phyloP scores from a whole-genome alignment of 2,888 invertebrate genomes.

The Limnephilus rhombicus region DNA sequence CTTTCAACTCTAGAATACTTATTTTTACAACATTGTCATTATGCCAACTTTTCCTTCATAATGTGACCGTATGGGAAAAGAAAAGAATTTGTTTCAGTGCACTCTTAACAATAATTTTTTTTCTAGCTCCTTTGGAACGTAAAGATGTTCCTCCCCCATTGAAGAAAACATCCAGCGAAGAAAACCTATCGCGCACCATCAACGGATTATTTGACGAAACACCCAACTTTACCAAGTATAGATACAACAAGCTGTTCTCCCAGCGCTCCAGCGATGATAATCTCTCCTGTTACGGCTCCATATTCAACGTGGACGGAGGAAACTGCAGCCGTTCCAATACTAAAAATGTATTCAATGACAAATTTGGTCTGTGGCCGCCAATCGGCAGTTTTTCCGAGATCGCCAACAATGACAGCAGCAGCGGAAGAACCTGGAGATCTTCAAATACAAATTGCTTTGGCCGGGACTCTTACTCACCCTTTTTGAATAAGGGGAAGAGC shows the following conservation, averaged over 20 bases:
- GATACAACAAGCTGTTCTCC: constrained; percentile 68
- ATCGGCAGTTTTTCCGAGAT: constrained; percentile 67
- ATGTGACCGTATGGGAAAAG: neutral
- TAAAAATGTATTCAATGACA: constrained; percentile 70
- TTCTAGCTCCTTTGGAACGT: constrained; percentile 3
- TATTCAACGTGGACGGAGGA: constrained; percentile 67
- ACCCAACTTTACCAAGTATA: constrained; percentile 66
- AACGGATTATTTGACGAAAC: constrained; percentile 70
- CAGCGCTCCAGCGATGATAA: constrained; percentile 67
- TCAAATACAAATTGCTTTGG: constrained; percentile 42
- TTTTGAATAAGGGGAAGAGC: constrained; percentile 45
- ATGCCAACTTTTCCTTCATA: neutral
- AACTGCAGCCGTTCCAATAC: constrained; percentile 72
- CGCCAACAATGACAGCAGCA: constrained; percentile 48
- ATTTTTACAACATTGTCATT: neutral
- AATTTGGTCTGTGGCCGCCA: constrained; percentile 72
- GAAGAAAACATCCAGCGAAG: constrained; percentile 75
- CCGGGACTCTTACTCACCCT: constrained; percentile 39
- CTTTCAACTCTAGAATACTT: neutral
- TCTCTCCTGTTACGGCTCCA: constrained; percentile 69
- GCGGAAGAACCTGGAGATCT: constrained; percentile 54
- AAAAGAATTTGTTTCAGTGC: neutral
- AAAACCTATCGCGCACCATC: constrained; percentile 71
- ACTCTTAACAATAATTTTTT: neutral
- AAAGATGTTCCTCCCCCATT: constrained; percentile 71